phyloP scores from a whole-genome alignment of 2,888 invertebrate genomes.

The Hofmannophila pseudospretella region DNA sequence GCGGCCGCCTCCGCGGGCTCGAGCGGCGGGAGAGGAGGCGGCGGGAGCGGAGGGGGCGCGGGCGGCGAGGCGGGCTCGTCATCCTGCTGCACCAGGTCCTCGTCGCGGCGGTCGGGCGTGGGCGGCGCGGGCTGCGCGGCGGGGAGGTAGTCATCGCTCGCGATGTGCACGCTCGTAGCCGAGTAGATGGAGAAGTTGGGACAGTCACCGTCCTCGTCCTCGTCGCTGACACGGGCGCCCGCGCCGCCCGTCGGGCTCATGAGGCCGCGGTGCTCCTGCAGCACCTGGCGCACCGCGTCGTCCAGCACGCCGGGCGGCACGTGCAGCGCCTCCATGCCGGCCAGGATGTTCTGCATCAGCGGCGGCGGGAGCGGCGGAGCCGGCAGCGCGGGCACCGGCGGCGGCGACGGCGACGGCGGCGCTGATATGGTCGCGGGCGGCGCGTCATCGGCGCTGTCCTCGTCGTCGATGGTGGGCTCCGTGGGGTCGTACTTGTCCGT shows the following conservation, averaged over 20 bases:
- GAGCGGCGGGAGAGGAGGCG: slow-evolving; percentile 12
- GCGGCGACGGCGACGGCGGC: neutral
- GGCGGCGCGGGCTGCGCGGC: slow-evolving; percentile 19
- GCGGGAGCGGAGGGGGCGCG: slow-evolving; percentile 14
- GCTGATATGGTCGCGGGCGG: neutral
- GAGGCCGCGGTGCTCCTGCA: slow-evolving; percentile 53
- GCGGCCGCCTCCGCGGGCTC: slow-evolving; percentile 24
- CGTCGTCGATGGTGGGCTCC: slow-evolving; percentile 68
- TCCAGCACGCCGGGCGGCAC: slow-evolving; percentile 46
- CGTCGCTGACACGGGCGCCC: slow-evolving; percentile 61
- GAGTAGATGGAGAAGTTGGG: slow-evolving; percentile 93
- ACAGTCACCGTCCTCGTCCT: slow-evolving; percentile 82
- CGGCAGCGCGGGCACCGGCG: slow-evolving; percentile 8
- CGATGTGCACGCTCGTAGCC: slow-evolving; percentile 86
- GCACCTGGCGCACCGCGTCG: slow-evolving; percentile 53
- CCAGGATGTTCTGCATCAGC: slow-evolving; percentile 32
- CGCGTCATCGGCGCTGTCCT: slow-evolving; percentile 12
- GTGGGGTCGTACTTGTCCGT: slow-evolving; percentile 78
- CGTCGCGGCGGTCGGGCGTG: slow-evolving; percentile 28
- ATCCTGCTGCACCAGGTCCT: slow-evolving; percentile 42
- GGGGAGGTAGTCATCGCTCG: slow-evolving; percentile 52
- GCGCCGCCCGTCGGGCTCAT: slow-evolving; percentile 27
- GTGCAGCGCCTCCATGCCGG: slow-evolving; percentile 33
- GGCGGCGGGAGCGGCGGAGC: slow-evolving; percentile 6
- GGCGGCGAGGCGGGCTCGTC: slow-evolving; percentile 28